Evolutionary conservation across 2,888 invertebrate species (phyloP).

Genomic region (Xestia ashworthii): DNA sequence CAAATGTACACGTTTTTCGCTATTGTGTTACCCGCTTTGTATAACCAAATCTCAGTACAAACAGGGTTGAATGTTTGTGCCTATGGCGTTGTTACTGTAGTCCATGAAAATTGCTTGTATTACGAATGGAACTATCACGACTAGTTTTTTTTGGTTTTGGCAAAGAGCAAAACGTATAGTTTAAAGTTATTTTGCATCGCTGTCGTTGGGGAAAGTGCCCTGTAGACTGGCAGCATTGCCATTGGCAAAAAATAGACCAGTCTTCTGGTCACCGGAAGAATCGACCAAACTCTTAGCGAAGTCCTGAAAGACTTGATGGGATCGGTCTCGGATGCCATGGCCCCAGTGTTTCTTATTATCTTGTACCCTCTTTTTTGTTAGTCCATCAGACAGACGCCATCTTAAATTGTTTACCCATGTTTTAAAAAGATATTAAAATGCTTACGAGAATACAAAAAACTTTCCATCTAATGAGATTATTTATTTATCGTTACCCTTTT

Average conservation of each 20-base stretch:
- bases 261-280: not conserved
- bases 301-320: not conserved
- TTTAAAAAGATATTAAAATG: not conserved
- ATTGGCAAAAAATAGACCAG: not conserved
- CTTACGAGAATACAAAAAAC: slow-evolving; percentile 2
- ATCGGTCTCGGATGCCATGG: not conserved
- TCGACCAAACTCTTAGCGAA: not conserved
- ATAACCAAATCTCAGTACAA: slow-evolving; percentile 34
- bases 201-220: not conserved
- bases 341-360: not conserved
- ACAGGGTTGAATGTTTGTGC: slow-evolving; percentile 17
- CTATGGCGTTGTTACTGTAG: not conserved
- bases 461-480: not conserved
- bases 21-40: slow-evolving; percentile 16
- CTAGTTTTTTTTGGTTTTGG: not conserved
- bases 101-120: slow-evolving; percentile 11
- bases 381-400: not conserved
- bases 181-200: not conserved
- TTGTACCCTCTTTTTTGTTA: not conserved
- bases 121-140: slow-evolving; percentile 1
- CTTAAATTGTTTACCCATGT: not conserved
- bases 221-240: not conserved
- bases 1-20: slow-evolving; percentile 23
- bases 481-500: slow-evolving; percentile 1
- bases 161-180: not conserved